Evolutionary conservation across 2,888 invertebrate genomes (phyloP).

Genomic region (Ptilodon capucinus): DNA sequence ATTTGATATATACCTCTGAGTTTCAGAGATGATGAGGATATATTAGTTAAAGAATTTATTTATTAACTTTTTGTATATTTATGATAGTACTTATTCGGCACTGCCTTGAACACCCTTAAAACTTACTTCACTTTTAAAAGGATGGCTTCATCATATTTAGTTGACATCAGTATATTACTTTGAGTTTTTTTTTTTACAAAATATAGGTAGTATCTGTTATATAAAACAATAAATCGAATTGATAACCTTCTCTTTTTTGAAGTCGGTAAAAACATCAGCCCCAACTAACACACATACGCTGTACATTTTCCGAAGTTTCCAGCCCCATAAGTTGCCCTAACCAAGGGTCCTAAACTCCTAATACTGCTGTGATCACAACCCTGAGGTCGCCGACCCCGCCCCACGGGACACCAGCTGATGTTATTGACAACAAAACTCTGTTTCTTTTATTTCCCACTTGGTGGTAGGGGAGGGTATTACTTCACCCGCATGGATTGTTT

Average conservation of each 20-base stretch:
- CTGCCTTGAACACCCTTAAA: no score
- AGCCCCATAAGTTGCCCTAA: slow-evolving; percentile 42
- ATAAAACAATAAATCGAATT: not conserved
- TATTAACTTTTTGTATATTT: no score
- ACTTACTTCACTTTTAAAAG: no score
- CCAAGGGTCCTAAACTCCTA: slow-evolving; percentile 40
- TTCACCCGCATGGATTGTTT: slow-evolving; percentile 9
- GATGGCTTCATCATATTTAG: no score
- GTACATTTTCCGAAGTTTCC: slow-evolving; percentile 12
- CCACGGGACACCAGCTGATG: slow-evolving; percentile 75
- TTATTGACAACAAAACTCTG: slow-evolving; percentile 72
- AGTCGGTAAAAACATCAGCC: not conserved
- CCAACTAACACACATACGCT: slow-evolving; percentile 22
- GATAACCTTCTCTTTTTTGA: no score
- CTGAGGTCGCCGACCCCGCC: slow-evolving; percentile 67
- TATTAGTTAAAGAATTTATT: no score
- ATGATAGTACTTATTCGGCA: no score
- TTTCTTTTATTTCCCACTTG: slow-evolving; percentile 67
- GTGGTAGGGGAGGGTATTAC: slow-evolving; percentile 46
- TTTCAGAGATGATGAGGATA: no score
- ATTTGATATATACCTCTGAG: no score
- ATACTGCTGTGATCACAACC: slow-evolving; percentile 47
- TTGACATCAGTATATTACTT: no score
- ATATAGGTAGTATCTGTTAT: no score
- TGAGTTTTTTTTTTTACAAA: no score